Evolutionary conservation across 2,113 vertebrate genomes (phyloP).

Genomic region (Glareola pratincola): DNA sequence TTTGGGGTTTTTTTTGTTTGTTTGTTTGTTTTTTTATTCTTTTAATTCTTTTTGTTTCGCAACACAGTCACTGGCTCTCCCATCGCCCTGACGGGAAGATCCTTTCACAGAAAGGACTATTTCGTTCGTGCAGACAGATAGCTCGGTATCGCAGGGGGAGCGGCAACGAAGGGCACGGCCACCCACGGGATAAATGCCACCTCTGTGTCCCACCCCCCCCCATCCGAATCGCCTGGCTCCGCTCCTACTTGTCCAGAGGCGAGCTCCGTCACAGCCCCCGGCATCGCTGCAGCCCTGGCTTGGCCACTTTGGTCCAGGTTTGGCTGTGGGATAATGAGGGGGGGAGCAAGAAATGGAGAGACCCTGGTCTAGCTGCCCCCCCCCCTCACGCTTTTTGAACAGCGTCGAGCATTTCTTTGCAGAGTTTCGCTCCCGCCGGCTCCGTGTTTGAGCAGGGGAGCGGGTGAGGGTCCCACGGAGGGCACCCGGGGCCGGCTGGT

Average conservation of each 20-base stretch:
- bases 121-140: slow-evolving; percentile 62
- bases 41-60: background rate
- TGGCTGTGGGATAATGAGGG: rapidly evolving
- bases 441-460: background rate
- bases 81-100: slow-evolving; percentile 65
- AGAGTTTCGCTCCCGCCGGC: background rate
- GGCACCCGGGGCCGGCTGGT: rapidly evolving
- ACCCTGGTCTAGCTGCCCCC: background rate
- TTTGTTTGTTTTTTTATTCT: background rate
- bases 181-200: slow-evolving; percentile 43
- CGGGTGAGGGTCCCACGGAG: background rate
- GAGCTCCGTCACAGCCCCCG: background rate
- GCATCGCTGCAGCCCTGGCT: rapidly evolving
- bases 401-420: rapidly evolving
- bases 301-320: background rate
- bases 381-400: background rate
- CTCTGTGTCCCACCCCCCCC: slow-evolving; percentile 12
- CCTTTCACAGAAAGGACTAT: slow-evolving; percentile 95
- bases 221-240: background rate
- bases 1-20: no score
- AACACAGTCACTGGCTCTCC: slow-evolving; percentile 25
- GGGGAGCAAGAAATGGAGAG: background rate
- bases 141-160: slow-evolving; percentile 55
- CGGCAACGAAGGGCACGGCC: background rate
- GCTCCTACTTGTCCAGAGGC: background rate